Conservation (phyloP, 1,140 invertebrate species). For the Armadillidium nasatum region DNA sequence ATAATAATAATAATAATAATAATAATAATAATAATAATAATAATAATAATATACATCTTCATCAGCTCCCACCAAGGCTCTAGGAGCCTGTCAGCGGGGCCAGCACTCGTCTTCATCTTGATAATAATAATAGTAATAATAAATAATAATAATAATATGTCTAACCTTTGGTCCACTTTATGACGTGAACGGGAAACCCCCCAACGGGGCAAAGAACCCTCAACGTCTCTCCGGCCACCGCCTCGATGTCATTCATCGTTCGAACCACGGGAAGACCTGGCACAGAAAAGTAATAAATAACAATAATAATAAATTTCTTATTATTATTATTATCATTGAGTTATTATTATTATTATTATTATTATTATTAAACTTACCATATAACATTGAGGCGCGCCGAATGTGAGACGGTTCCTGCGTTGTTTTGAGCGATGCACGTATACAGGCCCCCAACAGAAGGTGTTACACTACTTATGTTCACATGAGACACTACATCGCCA, state of each 20-base stretch:
- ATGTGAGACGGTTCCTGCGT: slow-evolving; percentile 68
- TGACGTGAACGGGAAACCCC: not conserved
- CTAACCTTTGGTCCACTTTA: not conserved
- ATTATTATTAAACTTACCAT: slow-evolving; percentile 62
- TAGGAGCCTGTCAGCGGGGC: too few species aligned
- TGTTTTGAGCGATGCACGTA: slow-evolving; percentile 71
- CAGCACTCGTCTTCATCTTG: too few species aligned
- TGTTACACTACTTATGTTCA: slow-evolving; percentile 76
- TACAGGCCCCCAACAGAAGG: slow-evolving; percentile 81
- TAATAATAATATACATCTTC: too few species aligned
- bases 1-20: too few species aligned
- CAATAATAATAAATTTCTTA: too few species aligned
- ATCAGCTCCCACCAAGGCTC: too few species aligned
- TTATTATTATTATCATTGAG: too few species aligned
- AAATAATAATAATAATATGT: not conserved
- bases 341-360: too few species aligned
- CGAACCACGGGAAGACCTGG: slow-evolving; percentile 36
- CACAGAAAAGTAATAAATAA: slow-evolving; percentile 45
- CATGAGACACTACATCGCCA: slow-evolving; percentile 77
- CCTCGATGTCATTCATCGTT: slow-evolving; percentile 25
- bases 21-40: too few species aligned
- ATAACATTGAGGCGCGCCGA: slow-evolving; percentile 77
- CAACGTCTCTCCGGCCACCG: slow-evolving; percentile 29
- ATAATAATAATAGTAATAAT: too few species aligned
- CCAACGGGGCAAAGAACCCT: slow-evolving; percentile 33